phyloP scores from a whole-genome alignment of 2,888 invertebrate species.

The Bursaphelenchus okinawaensis region DNA sequence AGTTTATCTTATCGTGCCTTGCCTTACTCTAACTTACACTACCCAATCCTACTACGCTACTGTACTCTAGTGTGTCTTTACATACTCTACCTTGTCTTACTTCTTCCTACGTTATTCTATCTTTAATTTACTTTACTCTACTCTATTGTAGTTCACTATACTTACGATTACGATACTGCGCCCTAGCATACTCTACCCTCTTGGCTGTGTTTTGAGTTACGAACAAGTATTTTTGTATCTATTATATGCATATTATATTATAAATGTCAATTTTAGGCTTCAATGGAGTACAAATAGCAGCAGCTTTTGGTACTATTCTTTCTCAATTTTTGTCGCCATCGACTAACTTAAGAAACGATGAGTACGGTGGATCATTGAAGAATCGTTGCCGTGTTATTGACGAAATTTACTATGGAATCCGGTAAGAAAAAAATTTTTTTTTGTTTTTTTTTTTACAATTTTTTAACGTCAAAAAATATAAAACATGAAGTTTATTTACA shows the following conservation, averaged over 20 bases:
- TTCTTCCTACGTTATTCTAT: no score
- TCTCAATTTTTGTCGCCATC: conserved; percentile 43
- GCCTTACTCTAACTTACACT: no score
- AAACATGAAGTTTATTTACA: neutral
- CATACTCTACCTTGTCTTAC: no score
- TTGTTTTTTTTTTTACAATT: neutral
- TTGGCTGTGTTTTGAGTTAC: no score
- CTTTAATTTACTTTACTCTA: no score
- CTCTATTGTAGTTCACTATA: no score
- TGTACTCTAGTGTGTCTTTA: no score
- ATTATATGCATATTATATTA: no score
- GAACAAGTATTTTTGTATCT: neutral
- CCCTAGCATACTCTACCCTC: no score
- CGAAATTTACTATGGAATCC: conserved; percentile 40
- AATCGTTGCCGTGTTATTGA: conserved; percentile 38
- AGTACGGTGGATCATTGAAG: conserved; percentile 40
- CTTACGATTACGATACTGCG: no score
- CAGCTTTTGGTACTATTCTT: conserved; percentile 41
- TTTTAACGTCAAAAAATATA: neutral
- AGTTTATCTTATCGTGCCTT: no score
- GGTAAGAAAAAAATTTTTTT: conserved; percentile 13
- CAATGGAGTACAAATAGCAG: conserved; percentile 41
- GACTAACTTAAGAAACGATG: conserved; percentile 42
- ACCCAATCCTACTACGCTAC: no score
- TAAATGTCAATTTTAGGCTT: conserved; percentile 28